These are phyloP conservation scores for Melanaphis sacchari DNA, from an alignment of 1,140 invertebrate genomes.

Conservation along the genomic window DNA sequence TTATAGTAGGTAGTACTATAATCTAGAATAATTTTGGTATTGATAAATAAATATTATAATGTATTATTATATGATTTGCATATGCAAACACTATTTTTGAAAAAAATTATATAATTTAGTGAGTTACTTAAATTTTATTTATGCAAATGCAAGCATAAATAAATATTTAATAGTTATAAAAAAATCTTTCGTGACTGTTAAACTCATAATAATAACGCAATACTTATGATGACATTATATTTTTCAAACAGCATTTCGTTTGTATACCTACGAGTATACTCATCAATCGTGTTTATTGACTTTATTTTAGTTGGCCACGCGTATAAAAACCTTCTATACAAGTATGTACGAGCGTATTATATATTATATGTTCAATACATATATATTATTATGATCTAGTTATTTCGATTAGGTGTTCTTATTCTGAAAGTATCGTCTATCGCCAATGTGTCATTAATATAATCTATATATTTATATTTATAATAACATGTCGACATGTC, in stretches of 20 bases:
- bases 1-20: too few species aligned
- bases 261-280: neutral
- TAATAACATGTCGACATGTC: neutral
- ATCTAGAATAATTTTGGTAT: neutral
- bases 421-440: neutral
- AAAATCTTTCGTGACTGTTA: neutral
- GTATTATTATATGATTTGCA: neutral
- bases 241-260: neutral
- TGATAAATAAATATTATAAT: neutral
- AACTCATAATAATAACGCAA: neutral
- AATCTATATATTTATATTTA: neutral
- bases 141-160: neutral
- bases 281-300: neutral
- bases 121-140: neutral
- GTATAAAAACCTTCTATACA: neutral
- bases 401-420: neutral
- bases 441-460: constrained; percentile 6
- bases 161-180: neutral
- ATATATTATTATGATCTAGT: neutral
- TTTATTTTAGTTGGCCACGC: neutral
- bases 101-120: neutral
- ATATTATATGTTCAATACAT: neutral
- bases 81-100: neutral
- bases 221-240: constrained; percentile 10
- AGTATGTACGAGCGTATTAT: neutral